Conservation (phyloP, 2,888 invertebrate genomes). For the Creontiades dilutus region DNA sequence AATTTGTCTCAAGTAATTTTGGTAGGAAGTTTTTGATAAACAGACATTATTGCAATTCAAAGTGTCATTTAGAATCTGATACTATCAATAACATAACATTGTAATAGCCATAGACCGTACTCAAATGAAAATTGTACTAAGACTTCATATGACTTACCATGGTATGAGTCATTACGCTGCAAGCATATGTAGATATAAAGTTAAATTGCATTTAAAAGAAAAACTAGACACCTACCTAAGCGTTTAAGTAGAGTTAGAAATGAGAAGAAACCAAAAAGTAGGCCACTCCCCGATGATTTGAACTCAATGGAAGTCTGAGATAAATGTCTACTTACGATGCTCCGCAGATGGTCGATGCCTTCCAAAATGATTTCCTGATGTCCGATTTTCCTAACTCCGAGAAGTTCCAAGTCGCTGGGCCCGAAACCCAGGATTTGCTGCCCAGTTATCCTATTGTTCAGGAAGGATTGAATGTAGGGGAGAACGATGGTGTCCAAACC, state of each 20-base stretch:
- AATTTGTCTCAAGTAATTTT: no score
- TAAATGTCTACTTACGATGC: slow-evolving; percentile 85
- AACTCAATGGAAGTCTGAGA: background rate
- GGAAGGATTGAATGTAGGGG: slow-evolving; percentile 89
- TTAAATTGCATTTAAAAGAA: no score
- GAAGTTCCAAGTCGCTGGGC: slow-evolving; percentile 91
- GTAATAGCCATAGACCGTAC: no score
- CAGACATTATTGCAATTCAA: no score
- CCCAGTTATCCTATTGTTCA: slow-evolving; percentile 90
- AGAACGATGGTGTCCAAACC: slow-evolving; percentile 89
- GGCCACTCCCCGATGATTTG: slow-evolving; percentile 41
- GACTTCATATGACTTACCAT: no score
- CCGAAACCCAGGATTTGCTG: slow-evolving; percentile 90
- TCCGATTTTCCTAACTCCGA: slow-evolving; percentile 92
- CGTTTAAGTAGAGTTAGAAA: background rate
- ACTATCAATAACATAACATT: no score
- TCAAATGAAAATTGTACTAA: no score
- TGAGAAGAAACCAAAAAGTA: slow-evolving; percentile 46
- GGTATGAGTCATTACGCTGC: no score
- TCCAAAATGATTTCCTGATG: slow-evolving; percentile 96
- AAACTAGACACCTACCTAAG: background rate
- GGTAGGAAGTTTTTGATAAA: no score
- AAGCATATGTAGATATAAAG: no score
- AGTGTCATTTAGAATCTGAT: no score
- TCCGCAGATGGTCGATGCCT: slow-evolving; percentile 92